Percentiles rank a stretch among this genome's conserved stretches.
Conservation (phyloP, 2,113 vertebrate species). For the Lates calcarifer region DNA sequence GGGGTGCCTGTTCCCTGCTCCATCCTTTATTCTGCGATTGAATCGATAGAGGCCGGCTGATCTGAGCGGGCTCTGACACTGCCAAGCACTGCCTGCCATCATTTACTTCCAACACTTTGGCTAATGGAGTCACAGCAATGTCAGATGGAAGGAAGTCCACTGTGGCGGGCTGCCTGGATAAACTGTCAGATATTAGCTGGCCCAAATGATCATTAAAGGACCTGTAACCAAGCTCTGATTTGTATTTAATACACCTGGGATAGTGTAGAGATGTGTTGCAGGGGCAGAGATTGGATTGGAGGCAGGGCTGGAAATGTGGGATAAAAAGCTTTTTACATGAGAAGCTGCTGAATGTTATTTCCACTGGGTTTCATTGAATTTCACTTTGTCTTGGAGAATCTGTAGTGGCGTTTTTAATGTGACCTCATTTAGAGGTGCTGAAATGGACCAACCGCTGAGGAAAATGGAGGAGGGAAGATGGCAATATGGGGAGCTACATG, state of each 20-base stretch:
- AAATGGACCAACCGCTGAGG: slow-evolving; percentile 47
- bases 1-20: slow-evolving; percentile 55
- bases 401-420: slow-evolving; percentile 66
- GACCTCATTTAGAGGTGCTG: slow-evolving; percentile 67
- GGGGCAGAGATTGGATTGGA: slow-evolving; percentile 51
- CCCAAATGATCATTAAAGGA: slow-evolving; percentile 66
- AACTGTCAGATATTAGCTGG: slow-evolving; percentile 70
- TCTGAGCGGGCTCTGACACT: slow-evolving; percentile 69
- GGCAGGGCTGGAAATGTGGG: slow-evolving; percentile 30
- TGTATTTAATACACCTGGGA: slow-evolving; percentile 73
- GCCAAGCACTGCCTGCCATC: slow-evolving; percentile 73
- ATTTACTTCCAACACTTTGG: slow-evolving; percentile 78
- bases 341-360: slow-evolving; percentile 49
- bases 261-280: slow-evolving; percentile 58
- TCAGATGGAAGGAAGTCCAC: slow-evolving; percentile 75
- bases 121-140: slow-evolving; percentile 83
- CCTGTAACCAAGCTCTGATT: slow-evolving; percentile 63
- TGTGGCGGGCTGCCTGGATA: slow-evolving; percentile 72
- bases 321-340: slow-evolving; percentile 54
- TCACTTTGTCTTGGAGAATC: slow-evolving; percentile 66
- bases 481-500: slow-evolving; percentile 29
- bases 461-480: slow-evolving; percentile 39
- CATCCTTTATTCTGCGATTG: slow-evolving; percentile 76
- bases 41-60: slow-evolving; percentile 77
- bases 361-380: slow-evolving; percentile 69